Conservation (phyloP, 2,113 vertebrate species). For the Cynopterus brachyotis region DNA sequence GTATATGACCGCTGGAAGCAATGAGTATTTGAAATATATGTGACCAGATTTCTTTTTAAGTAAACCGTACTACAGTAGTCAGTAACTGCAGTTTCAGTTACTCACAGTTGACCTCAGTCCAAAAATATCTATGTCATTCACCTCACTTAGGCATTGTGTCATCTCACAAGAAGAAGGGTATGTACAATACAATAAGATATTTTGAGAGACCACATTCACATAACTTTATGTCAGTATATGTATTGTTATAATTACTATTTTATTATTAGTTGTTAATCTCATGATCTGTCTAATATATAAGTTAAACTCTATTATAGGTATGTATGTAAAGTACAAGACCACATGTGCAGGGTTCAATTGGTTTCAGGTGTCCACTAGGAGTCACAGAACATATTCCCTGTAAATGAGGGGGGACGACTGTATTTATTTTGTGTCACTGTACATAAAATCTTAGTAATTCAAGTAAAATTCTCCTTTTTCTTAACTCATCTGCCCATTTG, state of each 20-base stretch:
- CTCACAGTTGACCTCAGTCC: not conserved
- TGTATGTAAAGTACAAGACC: not conserved
- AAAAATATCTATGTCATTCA: not conserved
- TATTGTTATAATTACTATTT: not conserved
- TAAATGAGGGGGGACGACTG: not conserved
- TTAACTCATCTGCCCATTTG: constrained; percentile 3
- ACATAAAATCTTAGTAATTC: constrained; percentile 39
- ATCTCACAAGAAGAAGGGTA: not conserved
- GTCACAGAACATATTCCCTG: not conserved
- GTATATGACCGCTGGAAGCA: constrained; percentile 47
- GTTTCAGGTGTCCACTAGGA: not conserved
- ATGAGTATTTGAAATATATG: constrained; percentile 50
- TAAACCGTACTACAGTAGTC: not conserved
- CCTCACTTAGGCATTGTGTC: not conserved
- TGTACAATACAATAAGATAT: not conserved
- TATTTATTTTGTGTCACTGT: constrained; percentile 15
- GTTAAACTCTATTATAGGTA: not conserved
- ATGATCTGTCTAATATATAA: not conserved
- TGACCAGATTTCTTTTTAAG: constrained; percentile 14
- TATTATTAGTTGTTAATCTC: not conserved
- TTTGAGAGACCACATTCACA: not conserved
- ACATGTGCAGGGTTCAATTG: not conserved
- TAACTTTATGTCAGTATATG: not conserved
- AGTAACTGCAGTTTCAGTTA: not conserved
- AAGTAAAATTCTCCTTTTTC: not conserved